Conservation (phyloP, 2,888 invertebrate genomes). For the Scrobipalpa atriplicella region DNA sequence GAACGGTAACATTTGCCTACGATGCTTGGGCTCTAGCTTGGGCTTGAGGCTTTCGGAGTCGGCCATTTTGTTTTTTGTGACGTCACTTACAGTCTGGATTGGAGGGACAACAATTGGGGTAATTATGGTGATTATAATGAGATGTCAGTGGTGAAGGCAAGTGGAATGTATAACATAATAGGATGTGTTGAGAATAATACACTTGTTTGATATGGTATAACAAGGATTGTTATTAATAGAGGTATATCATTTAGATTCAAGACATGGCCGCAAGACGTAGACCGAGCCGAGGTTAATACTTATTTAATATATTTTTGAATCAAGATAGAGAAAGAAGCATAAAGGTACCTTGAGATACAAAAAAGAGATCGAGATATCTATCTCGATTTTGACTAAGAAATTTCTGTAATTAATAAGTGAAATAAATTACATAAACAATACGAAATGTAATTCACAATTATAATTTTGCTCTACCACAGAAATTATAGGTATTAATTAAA, state of each 20-base stretch:
- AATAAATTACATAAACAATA: no score
- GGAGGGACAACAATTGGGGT: slow-evolving; percentile 48
- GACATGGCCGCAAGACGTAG: neutral
- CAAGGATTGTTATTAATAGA: neutral
- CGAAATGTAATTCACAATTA: no score
- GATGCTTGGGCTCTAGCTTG: slow-evolving; percentile 29
- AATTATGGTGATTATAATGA: slow-evolving; percentile 43
- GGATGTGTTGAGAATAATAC: slow-evolving; percentile 4
- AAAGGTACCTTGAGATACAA: no score
- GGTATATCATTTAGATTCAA: neutral
- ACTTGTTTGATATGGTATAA: slow-evolving; percentile 6
- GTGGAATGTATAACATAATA: slow-evolving; percentile 27
- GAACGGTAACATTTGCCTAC: slow-evolving; percentile 48
- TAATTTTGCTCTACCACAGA: no score
- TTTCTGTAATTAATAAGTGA: no score
- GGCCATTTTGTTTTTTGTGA: slow-evolving; percentile 72
- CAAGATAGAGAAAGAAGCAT: no score
- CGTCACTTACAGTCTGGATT: slow-evolving; percentile 37
- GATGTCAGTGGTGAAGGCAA: slow-evolving; percentile 9
- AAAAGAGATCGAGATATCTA: no score
- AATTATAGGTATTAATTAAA: no score
- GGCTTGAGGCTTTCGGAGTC: slow-evolving; percentile 47
- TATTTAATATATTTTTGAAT: no score
- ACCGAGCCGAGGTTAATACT: no score
- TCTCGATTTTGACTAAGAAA: no score